Evolutionary conservation across 35 echinoderm and acorn worm species (phyloP).

Genomic region (Amphiura filiformis): DNA sequence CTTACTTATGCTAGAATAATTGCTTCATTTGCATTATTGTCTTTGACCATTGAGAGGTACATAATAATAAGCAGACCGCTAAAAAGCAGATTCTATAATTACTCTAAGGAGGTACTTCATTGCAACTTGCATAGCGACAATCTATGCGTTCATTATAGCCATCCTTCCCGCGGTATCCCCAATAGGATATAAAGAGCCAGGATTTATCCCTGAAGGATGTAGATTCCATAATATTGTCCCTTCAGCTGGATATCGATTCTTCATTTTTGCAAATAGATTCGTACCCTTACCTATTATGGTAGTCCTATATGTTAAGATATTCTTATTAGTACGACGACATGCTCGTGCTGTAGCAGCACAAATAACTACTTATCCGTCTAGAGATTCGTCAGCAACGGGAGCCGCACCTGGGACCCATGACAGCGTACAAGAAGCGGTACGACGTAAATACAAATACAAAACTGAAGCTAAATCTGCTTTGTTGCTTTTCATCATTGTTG

Average conservation of each 20-base stretch:
- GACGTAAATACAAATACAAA: conserved; percentile 1
- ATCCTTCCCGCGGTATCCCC: neutral
- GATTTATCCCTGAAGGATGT: neutral
- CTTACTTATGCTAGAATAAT: neutral
- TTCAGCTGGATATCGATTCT: neutral
- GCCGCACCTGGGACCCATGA: neutral
- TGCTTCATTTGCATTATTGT: neutral
- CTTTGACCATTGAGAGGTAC: neutral
- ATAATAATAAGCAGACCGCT: neutral
- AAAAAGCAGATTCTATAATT: neutral
- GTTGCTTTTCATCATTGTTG: neutral
- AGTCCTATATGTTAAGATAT: neutral
- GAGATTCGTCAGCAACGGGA: neutral
- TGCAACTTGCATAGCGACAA: neutral
- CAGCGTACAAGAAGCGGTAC: neutral
- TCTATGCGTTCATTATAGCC: neutral
- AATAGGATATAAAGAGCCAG: neutral
- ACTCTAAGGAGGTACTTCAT: neutral
- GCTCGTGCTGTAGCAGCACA: neutral
- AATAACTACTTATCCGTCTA: neutral
- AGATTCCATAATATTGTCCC: neutral
- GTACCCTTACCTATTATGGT: neutral
- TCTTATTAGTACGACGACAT: neutral
- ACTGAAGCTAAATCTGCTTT: neutral
- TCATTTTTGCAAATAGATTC: neutral